phyloP scores from a whole-genome alignment of 2,113 vertebrate species.

The Cololabis saira region DNA sequence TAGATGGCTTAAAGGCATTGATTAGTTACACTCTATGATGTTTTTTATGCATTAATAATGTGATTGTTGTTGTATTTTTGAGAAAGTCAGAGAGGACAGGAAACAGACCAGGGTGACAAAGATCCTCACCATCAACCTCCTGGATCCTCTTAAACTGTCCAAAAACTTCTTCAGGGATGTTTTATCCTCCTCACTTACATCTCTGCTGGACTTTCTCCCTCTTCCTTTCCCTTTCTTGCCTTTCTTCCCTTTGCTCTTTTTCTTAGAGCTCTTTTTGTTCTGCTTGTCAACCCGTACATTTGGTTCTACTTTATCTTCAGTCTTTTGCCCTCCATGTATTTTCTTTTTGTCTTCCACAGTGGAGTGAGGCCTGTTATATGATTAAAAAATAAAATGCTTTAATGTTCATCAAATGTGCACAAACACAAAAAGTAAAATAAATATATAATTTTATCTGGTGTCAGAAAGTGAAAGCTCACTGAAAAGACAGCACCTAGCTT shows the following conservation, averaged over 20 bases:
- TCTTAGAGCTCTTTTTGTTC: conserved; percentile 61
- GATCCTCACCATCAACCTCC: conserved; percentile 81
- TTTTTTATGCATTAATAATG: background rate
- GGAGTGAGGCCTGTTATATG: conserved; percentile 37
- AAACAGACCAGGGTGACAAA: background rate
- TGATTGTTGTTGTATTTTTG: background rate
- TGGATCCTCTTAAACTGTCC: conserved; percentile 68
- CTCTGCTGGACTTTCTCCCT: conserved; percentile 75
- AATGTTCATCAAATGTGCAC: too few species aligned
- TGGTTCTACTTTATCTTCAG: conserved; percentile 18
- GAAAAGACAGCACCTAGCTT: conserved; percentile 47
- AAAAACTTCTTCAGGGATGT: conserved; percentile 70
- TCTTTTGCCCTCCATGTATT: conserved; percentile 30
- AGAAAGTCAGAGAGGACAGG: too few species aligned
- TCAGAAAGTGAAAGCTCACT: too few species aligned
- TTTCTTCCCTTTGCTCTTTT: conserved; percentile 80
- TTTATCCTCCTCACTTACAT: conserved; percentile 68
- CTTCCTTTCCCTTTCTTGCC: conserved; percentile 78
- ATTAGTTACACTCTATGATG: background rate
- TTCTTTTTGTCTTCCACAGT: conserved; percentile 28
- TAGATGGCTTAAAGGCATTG: background rate
- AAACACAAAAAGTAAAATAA: too few species aligned
- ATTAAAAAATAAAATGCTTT: too few species aligned
- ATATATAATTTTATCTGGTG: too few species aligned
- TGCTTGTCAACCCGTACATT: conserved; percentile 33